Evolutionary conservation across 2,797 vertebrate species (phyloP).

Genomic region (Rhinella marina): DNA sequence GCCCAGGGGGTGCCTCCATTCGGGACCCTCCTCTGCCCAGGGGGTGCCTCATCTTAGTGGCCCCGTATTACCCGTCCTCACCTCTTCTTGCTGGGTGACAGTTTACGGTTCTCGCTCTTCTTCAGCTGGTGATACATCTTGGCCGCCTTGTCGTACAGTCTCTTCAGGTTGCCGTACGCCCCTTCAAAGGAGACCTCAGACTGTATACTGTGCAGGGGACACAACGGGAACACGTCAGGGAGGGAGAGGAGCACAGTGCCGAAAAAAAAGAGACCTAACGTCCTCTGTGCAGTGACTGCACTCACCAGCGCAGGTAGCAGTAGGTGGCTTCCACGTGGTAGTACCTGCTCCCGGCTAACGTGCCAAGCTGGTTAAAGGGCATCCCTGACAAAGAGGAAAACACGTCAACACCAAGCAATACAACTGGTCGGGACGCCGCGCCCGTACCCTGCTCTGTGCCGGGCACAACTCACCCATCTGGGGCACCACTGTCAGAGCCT

Average conservation of each 20-base stretch:
- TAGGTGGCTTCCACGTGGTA: constrained; percentile 97
- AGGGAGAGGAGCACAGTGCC: too few species aligned
- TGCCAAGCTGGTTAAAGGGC: constrained; percentile 97
- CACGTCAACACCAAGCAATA: not conserved
- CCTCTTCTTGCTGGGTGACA: constrained; percentile 92
- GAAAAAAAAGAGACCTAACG: not conserved
- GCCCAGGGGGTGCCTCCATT: too few species aligned
- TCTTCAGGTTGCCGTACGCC: constrained; percentile 93
- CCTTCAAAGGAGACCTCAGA: constrained; percentile 96
- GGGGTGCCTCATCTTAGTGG: too few species aligned
- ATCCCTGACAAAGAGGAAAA: constrained; percentile 79
- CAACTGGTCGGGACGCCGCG: too few species aligned
- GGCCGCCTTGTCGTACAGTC: constrained; percentile 95
- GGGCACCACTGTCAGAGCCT: constrained; percentile 92
- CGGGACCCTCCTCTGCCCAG: too few species aligned
- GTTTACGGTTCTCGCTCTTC: constrained; percentile 89
- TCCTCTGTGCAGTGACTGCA: not conserved
- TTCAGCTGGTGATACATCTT: constrained; percentile 97
- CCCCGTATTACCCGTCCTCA: constrained; percentile 62
- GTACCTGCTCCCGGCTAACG: constrained; percentile 92
- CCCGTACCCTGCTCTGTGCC: too few species aligned
- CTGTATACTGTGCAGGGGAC: constrained; percentile 82
- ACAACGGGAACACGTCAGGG: not conserved
- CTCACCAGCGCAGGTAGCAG: constrained; percentile 97
- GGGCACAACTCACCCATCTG: constrained; percentile 86